A percentile compares a stretch with the other conserved stretches of the same genome.
Conservation (phyloP, 2,888 invertebrate genomes). For the Choreutis nemorana region DNA sequence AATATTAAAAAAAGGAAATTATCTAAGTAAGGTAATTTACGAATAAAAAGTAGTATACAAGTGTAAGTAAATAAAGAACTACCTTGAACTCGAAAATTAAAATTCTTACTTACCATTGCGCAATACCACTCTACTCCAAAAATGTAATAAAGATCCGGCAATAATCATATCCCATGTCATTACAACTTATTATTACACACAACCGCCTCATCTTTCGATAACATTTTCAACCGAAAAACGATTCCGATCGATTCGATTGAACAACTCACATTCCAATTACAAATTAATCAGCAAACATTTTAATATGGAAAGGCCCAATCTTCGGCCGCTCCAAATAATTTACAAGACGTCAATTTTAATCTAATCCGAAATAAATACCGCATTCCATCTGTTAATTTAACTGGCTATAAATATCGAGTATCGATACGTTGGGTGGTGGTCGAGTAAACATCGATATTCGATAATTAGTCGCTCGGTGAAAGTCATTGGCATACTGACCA, state of each 20-base stretch:
- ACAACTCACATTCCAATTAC: too few species aligned
- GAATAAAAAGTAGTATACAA: neutral
- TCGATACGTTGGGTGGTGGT: constrained; percentile 34
- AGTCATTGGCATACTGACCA: constrained; percentile 64
- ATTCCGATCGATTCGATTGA: too few species aligned
- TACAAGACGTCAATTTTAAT: constrained; percentile 8
- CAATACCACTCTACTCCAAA: too few species aligned
- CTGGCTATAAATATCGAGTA: constrained; percentile 29
- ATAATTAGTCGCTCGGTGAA: constrained; percentile 56
- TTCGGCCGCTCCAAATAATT: constrained; percentile 4
- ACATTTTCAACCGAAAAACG: too few species aligned
- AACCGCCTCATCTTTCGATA: too few species aligned
- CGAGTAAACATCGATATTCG: constrained; percentile 44
- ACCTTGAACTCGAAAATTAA: neutral
- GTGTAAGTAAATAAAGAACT: neutral
- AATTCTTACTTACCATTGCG: neutral
- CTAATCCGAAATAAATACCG: constrained; percentile 3
- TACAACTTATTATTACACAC: too few species aligned
- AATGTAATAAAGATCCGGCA: too few species aligned
- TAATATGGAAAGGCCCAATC: neutral
- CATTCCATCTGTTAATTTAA: constrained; percentile 9
- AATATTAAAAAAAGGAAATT: neutral
- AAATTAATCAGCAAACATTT: neutral
- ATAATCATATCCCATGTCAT: too few species aligned
- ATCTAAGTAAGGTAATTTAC: neutral